Evolutionary conservation across 2,888 invertebrate genomes (phyloP), one percentile per base, ranked within the genome.

Genomic region (Ennomos fuscantarius): DNA sequence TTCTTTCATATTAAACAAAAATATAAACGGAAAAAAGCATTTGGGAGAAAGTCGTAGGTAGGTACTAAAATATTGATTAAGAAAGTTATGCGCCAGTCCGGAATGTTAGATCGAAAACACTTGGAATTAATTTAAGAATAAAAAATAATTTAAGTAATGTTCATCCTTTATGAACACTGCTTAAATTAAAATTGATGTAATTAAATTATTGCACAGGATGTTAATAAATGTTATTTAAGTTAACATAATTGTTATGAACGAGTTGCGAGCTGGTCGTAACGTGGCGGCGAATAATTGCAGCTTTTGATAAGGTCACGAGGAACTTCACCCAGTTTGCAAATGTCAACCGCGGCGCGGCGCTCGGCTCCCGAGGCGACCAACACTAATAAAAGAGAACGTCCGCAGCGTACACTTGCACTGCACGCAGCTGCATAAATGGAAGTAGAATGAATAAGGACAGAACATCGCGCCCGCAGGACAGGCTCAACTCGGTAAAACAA

Each of bases 401-500:
- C 24, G 6, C 24, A 24, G 24, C 24, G 6, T 6, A 24, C 24
- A 24, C 24, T 3, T 24, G n/a, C n/a, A 24, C 24, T 13, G 43
- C 32, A n/a, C 32, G 0, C 13, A 34, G 32, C 11, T 33, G 33
- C 24, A 24, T 32, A 13, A 12, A 32, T 9, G 40, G 12, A 40
- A 40, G 13, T n/a, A 11, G 31, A 36, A 2, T 37, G 10, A 37
- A 36, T 48, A 11, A 48, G 9, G 48, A 37, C 31, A 33, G 40
- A 44, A 13, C 33, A 9, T 6, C 13, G 6, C 32, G 44, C 37
- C 13, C 31, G 55, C 52, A 41, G 48, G 39, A 35, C 48, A 33
- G 34, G 57, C 42, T 60, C 52, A 54, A 55, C 63, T 60, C 50
- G 60, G 55, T 63, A 62, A 63, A 49, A 45, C 49, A 56, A 62